Conservation (phyloP, 1,140 invertebrate species). For the Acromyrmex echinatior region DNA sequence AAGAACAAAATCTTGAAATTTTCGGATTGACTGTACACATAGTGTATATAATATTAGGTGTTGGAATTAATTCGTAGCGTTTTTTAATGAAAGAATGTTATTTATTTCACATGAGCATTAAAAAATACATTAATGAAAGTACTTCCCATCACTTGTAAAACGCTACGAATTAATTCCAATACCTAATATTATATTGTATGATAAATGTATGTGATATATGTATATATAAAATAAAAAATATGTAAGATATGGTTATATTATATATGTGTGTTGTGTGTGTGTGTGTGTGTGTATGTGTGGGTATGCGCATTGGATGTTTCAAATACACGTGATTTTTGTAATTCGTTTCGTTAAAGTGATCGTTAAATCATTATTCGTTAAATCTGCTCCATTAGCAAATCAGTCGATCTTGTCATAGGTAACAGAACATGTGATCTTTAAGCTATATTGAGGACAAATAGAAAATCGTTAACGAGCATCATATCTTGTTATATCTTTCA, state of each 20-base stretch:
- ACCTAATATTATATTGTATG: not conserved
- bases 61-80: too few species aligned
- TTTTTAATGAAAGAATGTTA: too few species aligned
- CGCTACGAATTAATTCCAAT: too few species aligned
- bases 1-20: slow-evolving; percentile 12
- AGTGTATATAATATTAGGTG: not conserved
- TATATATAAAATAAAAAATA: not conserved
- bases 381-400: not conserved
- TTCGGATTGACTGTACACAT: not conserved
- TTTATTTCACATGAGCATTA: too few species aligned
- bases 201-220: not conserved
- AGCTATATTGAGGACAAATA: not conserved
- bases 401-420: not conserved
- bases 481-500: not conserved
- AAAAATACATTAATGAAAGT: too few species aligned
- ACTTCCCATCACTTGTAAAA: too few species aligned
- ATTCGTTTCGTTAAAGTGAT: slow-evolving; percentile 16
- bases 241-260: too few species aligned
- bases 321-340: not conserved
- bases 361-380: not conserved
- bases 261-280: too few species aligned
- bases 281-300: too few species aligned
- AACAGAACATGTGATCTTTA: not conserved
- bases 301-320: too few species aligned
- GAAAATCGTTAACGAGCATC: slow-evolving; percentile 18